Conservation (phyloP, 2,113 vertebrate genomes). For the Argyrosomus japonicus region DNA sequence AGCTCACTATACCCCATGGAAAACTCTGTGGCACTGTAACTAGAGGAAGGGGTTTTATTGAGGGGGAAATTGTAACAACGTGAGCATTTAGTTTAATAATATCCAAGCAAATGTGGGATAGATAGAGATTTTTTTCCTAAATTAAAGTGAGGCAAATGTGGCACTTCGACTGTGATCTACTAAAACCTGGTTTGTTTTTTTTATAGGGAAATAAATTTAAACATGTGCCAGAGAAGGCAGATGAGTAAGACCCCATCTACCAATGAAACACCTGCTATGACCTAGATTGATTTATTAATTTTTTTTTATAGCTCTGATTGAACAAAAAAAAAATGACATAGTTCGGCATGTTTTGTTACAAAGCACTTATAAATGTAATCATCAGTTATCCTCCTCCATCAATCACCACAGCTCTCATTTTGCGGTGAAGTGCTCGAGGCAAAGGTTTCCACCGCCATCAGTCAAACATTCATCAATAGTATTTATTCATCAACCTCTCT, state of each 20-base stretch:
- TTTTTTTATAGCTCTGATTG: neutral
- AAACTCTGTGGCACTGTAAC: slow-evolving; percentile 29
- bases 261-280: neutral
- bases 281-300: neutral
- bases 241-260: neutral
- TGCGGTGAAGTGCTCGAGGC: accelerated
- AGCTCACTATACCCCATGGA: neutral
- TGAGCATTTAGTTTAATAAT: slow-evolving; percentile 9
- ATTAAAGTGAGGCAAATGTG: neutral
- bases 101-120: slow-evolving; percentile 18
- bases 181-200: neutral
- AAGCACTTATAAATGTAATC: neutral
- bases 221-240: neutral
- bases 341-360: neutral
- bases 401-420: neutral
- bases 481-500: neutral
- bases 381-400: neutral
- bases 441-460: neutral
- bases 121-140: neutral
- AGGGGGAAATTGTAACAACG: slow-evolving; percentile 27
- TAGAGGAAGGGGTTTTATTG: slow-evolving; percentile 26
- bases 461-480: neutral
- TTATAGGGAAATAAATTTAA: neutral
- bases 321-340: neutral
- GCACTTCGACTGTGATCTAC: neutral